Percentiles rank a stretch among this genome's conserved stretches.
Conservation (phyloP, 92 coral and sea anemone genomes). For the Epizoanthus stellaris region DNA sequence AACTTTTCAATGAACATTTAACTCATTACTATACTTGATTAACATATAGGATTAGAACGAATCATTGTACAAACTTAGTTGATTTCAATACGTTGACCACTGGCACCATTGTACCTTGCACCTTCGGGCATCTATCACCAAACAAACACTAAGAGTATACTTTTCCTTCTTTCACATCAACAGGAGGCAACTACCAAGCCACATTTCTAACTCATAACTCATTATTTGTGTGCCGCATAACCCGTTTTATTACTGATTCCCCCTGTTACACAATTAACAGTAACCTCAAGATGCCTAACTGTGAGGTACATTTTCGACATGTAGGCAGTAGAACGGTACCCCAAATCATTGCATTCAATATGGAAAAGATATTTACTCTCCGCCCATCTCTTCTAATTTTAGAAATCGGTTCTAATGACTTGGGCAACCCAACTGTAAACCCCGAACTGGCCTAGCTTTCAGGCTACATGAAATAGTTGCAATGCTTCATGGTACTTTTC, state of each 20-base stretch:
- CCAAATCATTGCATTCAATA: too few relatives aligned
- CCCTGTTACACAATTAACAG: too few relatives aligned
- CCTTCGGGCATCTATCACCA: too few relatives aligned
- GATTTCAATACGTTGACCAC: too few relatives aligned
- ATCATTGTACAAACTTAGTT: too few relatives aligned
- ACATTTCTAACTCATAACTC: background rate
- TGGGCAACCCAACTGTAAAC: background rate
- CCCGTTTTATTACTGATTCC: background rate
- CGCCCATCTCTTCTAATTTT: background rate
- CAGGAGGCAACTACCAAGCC: background rate
- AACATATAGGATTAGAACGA: too few relatives aligned
- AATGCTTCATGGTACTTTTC: background rate
- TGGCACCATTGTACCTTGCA: too few relatives aligned
- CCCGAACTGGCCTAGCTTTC: background rate
- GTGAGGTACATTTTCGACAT: background rate
- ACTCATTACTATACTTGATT: too few relatives aligned
- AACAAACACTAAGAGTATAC: too few relatives aligned
- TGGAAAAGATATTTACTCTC: too few relatives aligned
- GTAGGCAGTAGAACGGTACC: background rate
- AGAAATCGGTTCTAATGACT: background rate
- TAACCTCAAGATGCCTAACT: background rate
- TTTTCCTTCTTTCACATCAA: background rate
- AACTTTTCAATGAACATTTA: too few relatives aligned
- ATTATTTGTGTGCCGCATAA: slow-evolving; percentile 3
- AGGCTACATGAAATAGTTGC: background rate